Evolutionary conservation across 2,797 vertebrate species (phyloP).

Genomic region (Prunella strophiata): DNA sequence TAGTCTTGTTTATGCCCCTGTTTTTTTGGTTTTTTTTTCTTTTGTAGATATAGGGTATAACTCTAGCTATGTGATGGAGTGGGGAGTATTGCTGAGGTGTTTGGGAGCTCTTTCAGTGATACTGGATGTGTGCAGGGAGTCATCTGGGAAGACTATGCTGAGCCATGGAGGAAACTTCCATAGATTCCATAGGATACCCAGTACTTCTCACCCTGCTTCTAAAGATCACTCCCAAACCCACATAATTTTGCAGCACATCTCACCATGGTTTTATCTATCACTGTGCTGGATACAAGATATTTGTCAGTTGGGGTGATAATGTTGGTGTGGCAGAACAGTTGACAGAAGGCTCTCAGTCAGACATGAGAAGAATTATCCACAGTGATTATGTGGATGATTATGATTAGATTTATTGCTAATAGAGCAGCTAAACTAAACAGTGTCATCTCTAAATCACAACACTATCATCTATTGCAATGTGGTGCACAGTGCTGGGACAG

Average conservation of each 20-base stretch:
- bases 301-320: background rate
- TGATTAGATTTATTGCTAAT: background rate
- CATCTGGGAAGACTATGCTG: accelerated
- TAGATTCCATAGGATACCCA: background rate
- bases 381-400: background rate
- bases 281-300: background rate
- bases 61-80: background rate
- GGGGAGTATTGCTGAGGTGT: background rate
- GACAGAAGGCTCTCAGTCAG: background rate
- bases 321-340: background rate
- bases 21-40: background rate
- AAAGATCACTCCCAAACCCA: background rate
- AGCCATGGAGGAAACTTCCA: background rate
- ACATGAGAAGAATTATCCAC: background rate
- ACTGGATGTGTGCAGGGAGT: background rate
- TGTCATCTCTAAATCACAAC: background rate
- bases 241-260: background rate
- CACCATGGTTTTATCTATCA: background rate
- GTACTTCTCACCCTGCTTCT: background rate
- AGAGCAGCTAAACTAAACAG: background rate
- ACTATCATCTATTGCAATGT: background rate
- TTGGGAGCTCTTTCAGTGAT: background rate
- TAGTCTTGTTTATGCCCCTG: background rate
- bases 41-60: background rate
- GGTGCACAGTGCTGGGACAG: background rate